Evolutionary conservation across 2,888 invertebrate genomes (phyloP), one percentile per base, ranked within the genome.

Genomic region (Chelonus formosanus): DNA sequence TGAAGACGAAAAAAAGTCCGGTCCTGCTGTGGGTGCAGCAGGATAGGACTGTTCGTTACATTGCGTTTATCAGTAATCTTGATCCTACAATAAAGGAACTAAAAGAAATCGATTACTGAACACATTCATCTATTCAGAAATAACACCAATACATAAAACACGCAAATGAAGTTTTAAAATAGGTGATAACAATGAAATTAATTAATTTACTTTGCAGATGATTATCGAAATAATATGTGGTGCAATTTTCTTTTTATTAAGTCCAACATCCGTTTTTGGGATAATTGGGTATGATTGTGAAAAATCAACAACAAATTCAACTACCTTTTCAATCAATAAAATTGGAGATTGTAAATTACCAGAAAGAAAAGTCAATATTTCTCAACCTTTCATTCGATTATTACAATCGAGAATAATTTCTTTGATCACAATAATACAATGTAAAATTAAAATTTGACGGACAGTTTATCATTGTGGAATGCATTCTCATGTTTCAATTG

Each of bases 281-380:
- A n/a, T 70, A 3, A 63, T 70, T 3, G 67, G 65, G 5, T 70
- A 67, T n/a, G 67, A 70, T 52, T 70, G 65, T 40, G 43, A 55
- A 3, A 10, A n/a, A 10, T 45, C 36, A 20, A 7, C 36, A 4
- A 4, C 54, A 8, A 68, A 68, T 36, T 32, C 56, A 1, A 67
- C 68, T 0, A 70, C 70, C 1, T 8, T 70, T 1, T 68, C 65
- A 3, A n/a, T 54, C 3, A 20, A 62, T 2, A 48, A 61, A 31
- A 31, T 68, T 3, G 66, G 45, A 3, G 52, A 56, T 6, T 67
- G 70, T 10, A 55, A 68, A 7, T 40, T 63, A 3, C 50, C 55
- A n/a, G 4, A 31, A 2, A 40, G 43, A 0, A 31, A 63, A 20
- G 47, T 53, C 3, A 63, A 6, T 0, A 31, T 8, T 0, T 6